phyloP scores from a whole-genome alignment of 2,888 invertebrate species.

The Eulithis testata region DNA sequence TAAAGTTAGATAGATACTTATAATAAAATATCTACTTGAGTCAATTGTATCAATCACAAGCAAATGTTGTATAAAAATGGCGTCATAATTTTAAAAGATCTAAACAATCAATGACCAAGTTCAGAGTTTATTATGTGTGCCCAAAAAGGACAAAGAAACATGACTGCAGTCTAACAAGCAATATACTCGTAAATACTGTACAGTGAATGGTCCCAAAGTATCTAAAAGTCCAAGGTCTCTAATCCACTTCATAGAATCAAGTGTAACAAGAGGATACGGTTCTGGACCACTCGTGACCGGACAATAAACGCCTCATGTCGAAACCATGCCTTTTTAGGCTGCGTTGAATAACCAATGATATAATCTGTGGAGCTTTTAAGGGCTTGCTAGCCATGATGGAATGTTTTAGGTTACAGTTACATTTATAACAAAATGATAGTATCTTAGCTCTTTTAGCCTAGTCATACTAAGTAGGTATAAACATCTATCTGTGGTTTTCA shows the following conservation, averaged over 20 bases:
- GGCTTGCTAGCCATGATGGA: conserved; percentile 8
- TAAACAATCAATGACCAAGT: too few relatives aligned
- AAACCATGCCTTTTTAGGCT: conserved; percentile 47
- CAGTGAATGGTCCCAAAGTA: conserved; percentile 32
- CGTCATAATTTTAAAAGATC: too few relatives aligned
- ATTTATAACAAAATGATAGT: conserved; percentile 5
- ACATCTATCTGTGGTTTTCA: background rate
- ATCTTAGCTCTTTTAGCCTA: background rate
- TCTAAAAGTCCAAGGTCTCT: conserved; percentile 49
- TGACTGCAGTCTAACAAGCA: background rate
- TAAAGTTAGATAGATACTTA: too few relatives aligned
- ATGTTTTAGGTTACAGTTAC: conserved; percentile 13
- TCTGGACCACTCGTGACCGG: conserved; percentile 50
- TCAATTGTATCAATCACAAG: too few relatives aligned
- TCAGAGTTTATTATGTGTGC: too few relatives aligned
- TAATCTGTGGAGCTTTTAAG: conserved; percentile 25
- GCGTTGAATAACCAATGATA: conserved; percentile 34
- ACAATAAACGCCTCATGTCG: conserved; percentile 46
- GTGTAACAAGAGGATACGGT: conserved; percentile 43
- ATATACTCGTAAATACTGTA: conserved; percentile 1
- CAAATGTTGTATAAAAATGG: too few relatives aligned
- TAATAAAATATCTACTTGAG: too few relatives aligned
- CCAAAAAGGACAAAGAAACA: background rate
- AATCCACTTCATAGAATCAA: conserved; percentile 41
- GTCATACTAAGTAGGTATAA: background rate